Conservation (phyloP, 2,797 vertebrate genomes). For the Enteromius afrohamiltoni region DNA sequence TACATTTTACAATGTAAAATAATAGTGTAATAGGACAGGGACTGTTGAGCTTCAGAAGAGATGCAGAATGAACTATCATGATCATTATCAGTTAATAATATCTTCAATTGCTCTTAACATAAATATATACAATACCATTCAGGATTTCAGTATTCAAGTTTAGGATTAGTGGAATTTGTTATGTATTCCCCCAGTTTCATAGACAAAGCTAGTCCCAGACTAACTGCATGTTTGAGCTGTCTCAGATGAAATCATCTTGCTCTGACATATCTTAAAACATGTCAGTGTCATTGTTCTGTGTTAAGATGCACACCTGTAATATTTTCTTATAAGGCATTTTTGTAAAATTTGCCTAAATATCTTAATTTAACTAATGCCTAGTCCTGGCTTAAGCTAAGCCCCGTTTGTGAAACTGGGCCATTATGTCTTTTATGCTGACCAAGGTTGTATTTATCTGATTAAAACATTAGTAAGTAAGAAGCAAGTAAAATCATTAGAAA, state of each 20-base stretch:
- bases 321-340: too few relatives aligned
- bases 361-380: too few relatives aligned
- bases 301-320: too few relatives aligned
- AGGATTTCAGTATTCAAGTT: too few relatives aligned
- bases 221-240: too few relatives aligned
- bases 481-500: background rate
- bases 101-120: background rate
- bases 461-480: background rate
- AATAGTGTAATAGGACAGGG: background rate
- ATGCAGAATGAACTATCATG: background rate
- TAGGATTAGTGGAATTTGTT: background rate
- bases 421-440: background rate
- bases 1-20: background rate
- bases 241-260: too few relatives aligned
- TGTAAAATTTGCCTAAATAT: too few relatives aligned
- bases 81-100: background rate
- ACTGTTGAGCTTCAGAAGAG: background rate
- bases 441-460: background rate
- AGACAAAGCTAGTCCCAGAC: too few relatives aligned
- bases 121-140: background rate
- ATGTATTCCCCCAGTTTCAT: background rate
- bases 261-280: too few relatives aligned
- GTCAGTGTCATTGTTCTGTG: too few relatives aligned
- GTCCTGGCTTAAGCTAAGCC: too few relatives aligned
- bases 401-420: too few relatives aligned